Conservation (phyloP, 2,113 vertebrate genomes). For the Gulo gulo region DNA sequence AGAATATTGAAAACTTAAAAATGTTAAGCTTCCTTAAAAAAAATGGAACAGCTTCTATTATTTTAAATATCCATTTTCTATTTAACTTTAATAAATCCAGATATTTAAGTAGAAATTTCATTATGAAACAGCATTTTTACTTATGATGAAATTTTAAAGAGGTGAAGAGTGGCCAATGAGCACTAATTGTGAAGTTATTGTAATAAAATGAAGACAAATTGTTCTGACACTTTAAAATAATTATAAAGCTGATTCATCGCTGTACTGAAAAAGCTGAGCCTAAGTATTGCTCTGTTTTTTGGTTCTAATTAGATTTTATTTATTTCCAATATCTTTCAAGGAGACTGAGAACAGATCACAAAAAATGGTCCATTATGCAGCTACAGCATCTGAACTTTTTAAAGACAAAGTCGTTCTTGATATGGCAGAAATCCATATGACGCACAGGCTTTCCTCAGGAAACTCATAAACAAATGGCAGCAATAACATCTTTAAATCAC, state of each 20-base stretch:
- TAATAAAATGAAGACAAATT: constrained; percentile 63
- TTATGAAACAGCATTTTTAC: constrained; percentile 23
- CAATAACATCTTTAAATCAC: constrained; percentile 37
- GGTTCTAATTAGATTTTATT: constrained; percentile 69
- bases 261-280: constrained; percentile 47
- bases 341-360: constrained; percentile 16
- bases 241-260: constrained; percentile 38
- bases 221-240: constrained; percentile 48
- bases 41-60: neutral
- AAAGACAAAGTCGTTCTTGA: constrained; percentile 47
- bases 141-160: constrained; percentile 46
- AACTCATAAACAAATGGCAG: neutral
- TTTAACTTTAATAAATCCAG: constrained; percentile 12
- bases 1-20: neutral
- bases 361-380: constrained; percentile 22
- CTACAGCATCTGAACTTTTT: constrained; percentile 33
- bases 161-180: constrained; percentile 4
- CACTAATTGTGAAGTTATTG: constrained; percentile 60
- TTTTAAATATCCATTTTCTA: neutral
- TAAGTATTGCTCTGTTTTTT: constrained; percentile 26
- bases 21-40: constrained; percentile 1
- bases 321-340: constrained; percentile 52
- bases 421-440: constrained; percentile 22
- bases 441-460: neutral
- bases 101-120: constrained; percentile 53